A percentile compares a stretch with the other conserved stretches of the same genome.
Evolutionary conservation across 35 echinoderm and acorn worm genomes (phyloP).

Genomic region (Heliocidaris erythrogramma): DNA sequence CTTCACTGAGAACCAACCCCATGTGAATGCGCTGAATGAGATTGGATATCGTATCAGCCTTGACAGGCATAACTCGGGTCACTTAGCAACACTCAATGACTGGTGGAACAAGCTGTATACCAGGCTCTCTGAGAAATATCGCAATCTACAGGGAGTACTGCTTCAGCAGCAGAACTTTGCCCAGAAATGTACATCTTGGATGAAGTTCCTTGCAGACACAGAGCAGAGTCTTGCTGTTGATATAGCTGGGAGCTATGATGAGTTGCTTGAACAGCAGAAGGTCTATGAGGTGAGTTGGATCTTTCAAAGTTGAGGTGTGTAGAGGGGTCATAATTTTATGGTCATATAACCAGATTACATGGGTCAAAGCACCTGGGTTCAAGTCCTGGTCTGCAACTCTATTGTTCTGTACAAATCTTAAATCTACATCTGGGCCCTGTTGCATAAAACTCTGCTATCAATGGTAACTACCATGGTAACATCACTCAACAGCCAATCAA

Average conservation of each 20-base stretch:
- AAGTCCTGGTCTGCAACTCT: too few relatives aligned
- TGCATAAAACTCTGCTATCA: too few relatives aligned
- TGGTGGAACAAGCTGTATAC: slow-evolving; percentile 78
- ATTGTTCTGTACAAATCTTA: too few relatives aligned
- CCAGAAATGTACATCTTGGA: slow-evolving; percentile 94
- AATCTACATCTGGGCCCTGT: too few relatives aligned
- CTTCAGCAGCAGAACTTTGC: slow-evolving; percentile 95
- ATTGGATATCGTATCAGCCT: slow-evolving; percentile 92
- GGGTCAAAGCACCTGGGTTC: too few relatives aligned
- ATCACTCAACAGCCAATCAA: too few relatives aligned
- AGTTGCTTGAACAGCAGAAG: slow-evolving; percentile 92
- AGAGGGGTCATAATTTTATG: not conserved
- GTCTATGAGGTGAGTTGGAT: slow-evolving; percentile 88
- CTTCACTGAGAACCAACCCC: slow-evolving; percentile 79
- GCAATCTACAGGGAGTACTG: slow-evolving; percentile 78
- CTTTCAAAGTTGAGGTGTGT: not conserved
- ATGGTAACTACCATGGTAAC: too few relatives aligned
- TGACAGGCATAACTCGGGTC: slow-evolving; percentile 64
- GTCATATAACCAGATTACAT: too few relatives aligned
- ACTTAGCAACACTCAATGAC: slow-evolving; percentile 68
- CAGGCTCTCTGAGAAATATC: slow-evolving; percentile 87
- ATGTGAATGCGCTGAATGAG: slow-evolving; percentile 84
- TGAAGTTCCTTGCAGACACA: slow-evolving; percentile 83
- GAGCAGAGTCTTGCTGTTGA: slow-evolving; percentile 87
- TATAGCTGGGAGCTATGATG: slow-evolving; percentile 92